phyloP scores from a whole-genome alignment of 2,888 invertebrate species.

The Celastrina argiolus region DNA sequence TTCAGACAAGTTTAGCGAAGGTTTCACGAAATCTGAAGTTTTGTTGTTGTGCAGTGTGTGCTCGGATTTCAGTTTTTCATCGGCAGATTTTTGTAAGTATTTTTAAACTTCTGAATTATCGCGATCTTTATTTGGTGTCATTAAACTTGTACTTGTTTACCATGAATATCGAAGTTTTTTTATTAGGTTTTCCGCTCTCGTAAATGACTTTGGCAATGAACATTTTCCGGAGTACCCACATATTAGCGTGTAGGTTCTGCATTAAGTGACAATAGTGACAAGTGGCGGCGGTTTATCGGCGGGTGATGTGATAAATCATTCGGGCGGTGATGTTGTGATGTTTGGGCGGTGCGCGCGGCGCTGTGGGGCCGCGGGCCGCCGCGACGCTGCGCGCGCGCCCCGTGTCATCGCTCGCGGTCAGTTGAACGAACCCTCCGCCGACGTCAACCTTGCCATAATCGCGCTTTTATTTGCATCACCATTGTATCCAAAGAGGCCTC shows the following conservation, averaged over 20 bases:
- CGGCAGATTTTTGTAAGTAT: slow-evolving; percentile 46
- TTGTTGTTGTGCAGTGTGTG: slow-evolving; percentile 52
- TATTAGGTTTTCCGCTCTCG: slow-evolving; percentile 6
- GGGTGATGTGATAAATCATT: slow-evolving; percentile 13
- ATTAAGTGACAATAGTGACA: neutral
- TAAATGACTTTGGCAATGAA: neutral
- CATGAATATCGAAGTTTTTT: slow-evolving; percentile 11
- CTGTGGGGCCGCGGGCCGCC: slow-evolving; percentile 48
- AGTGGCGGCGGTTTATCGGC: neutral
- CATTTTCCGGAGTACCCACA: neutral
- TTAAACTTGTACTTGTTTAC: slow-evolving; percentile 19
- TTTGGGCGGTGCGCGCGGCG: slow-evolving; percentile 38
- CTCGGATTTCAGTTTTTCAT: slow-evolving; percentile 65
- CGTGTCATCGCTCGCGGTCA: slow-evolving; percentile 77
- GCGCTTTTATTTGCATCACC: slow-evolving; percentile 73
- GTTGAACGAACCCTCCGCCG: slow-evolving; percentile 76
- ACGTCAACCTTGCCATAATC: slow-evolving; percentile 77
- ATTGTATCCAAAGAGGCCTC: slow-evolving; percentile 60
- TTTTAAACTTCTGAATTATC: neutral
- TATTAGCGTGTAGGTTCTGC: neutral
- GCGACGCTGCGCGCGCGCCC: slow-evolving; percentile 63
- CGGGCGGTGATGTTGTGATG: slow-evolving; percentile 29
- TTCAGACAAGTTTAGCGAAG: slow-evolving; percentile 59
- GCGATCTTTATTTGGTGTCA: slow-evolving; percentile 17
- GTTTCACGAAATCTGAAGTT: slow-evolving; percentile 32